A percentile compares a stretch with the other conserved stretches of the same genome.
phyloP scores from a whole-genome alignment of 2,797 vertebrate species.

The Pteropus rufus region DNA sequence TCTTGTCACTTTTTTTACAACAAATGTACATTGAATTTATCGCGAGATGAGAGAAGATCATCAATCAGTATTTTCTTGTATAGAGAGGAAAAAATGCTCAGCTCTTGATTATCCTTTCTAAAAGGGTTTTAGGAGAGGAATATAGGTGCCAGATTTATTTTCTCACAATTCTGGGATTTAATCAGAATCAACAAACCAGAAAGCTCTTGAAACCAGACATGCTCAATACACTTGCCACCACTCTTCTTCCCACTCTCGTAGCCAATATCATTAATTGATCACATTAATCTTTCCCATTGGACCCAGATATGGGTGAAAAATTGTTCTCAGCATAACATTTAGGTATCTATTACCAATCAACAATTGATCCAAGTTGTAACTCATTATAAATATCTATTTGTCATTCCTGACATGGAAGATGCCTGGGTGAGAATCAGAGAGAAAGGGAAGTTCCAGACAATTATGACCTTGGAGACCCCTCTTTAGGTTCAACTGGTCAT shows the following conservation, averaged over 20 bases:
- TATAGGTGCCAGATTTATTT: background rate
- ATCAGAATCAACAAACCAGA: background rate
- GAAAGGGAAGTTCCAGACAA: background rate
- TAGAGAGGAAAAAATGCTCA: background rate
- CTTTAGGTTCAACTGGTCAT: background rate
- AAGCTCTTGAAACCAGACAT: background rate
- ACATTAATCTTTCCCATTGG: background rate
- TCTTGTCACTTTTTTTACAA: conserved; percentile 26
- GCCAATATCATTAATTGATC: background rate
- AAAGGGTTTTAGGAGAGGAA: background rate
- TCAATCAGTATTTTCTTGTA: background rate
- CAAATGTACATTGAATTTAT: background rate
- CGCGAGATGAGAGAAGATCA: background rate
- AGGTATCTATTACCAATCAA: background rate
- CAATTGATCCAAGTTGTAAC: background rate
- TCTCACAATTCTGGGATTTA: background rate
- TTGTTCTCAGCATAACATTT: background rate
- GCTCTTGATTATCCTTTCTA: background rate
- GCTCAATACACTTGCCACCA: fast-evolving
- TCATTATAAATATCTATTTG: background rate
- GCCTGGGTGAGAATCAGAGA: background rate
- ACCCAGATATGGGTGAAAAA: background rate
- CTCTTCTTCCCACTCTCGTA: background rate
- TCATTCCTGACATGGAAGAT: background rate
- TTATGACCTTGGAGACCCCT: background rate